A percentile compares a stretch with the other conserved stretches of the same genome.
Evolutionary conservation across 2,888 invertebrate genomes (phyloP).

Genomic region (Drosophila kanekoi): DNA sequence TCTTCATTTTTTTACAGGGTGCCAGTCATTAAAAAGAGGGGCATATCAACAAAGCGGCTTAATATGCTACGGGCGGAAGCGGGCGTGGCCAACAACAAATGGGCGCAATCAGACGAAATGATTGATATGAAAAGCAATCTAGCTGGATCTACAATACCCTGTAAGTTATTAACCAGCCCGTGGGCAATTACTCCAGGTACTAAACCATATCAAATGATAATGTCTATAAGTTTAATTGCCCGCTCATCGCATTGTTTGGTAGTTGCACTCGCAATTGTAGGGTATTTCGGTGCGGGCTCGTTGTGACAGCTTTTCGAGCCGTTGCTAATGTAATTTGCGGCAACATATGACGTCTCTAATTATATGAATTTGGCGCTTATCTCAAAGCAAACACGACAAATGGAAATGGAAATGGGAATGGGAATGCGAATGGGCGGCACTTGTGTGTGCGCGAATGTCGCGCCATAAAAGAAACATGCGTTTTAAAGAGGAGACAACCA

Average conservation of each 20-base stretch:
- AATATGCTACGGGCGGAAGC: conserved; percentile 31
- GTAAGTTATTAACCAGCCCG: too few species aligned
- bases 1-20: conserved; percentile 41
- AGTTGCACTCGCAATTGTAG: not conserved
- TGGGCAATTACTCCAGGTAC: not conserved
- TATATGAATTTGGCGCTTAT: conserved; percentile 78
- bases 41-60: conserved; percentile 37
- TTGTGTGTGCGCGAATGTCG: conserved; percentile 46
- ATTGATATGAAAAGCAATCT: conserved; percentile 2
- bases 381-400: conserved; percentile 70
- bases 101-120: conserved; percentile 8
- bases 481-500: conserved; percentile 37
- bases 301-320: conserved; percentile 14
- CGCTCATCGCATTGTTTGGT: too few species aligned
- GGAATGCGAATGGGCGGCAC: conserved; percentile 65
- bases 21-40: conserved; percentile 58
- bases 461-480: conserved; percentile 46
- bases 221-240: too few species aligned
- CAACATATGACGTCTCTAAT: conserved; percentile 74
- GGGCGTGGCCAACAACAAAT: conserved; percentile 38
- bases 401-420: conserved; percentile 68
- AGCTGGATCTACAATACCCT: not conserved
- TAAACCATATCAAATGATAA: not conserved
- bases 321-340: conserved; percentile 64
- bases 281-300: conserved; percentile 6